Evolutionary conservation across 2,888 invertebrate genomes (phyloP), one percentile per base, ranked within the genome.

Genomic region (Thera obeliscata): DNA sequence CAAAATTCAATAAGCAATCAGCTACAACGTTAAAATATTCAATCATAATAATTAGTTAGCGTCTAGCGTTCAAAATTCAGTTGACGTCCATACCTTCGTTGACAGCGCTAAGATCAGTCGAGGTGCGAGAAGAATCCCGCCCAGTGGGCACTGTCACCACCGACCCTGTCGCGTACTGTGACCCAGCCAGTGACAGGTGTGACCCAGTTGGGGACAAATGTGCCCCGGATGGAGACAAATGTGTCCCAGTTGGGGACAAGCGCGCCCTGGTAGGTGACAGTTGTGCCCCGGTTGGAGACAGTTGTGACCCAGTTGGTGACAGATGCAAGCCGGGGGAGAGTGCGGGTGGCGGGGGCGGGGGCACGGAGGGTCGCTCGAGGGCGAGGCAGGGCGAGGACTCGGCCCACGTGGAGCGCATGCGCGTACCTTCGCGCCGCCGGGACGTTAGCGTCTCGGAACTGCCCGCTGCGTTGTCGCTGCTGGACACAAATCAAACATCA

Each of bases 1-100:
- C 43, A 9, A 46, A 7, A 49, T 56, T 58, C 33, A 36, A 35
- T 60, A 55, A 57, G 49, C 52, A 57, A 36, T 41, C 46, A 65
- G 49, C 67, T 67, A 60, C 63, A 48, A 50, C 49, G 59, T 59
- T 63, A 62, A 56, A 66, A 62, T 62, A 56, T 55, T 48, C 9
- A 8, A 4, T 35, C n/a, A 56, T 61, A 49, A 61, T 55, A 52
- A 61, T 66, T 70, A 69, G 56, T 67, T 63, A 70, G 43, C 43
- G 9, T 62, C 69, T 48, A 58, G 57, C 46, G 12, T 41, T 43
- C 1, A 43, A 62, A 56, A 22, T 38, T 78, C 89, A 89, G 89
- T 87, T 87, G 88, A 89, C 90, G 88, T 78, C 90, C 82, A 87
- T 83, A 93, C 93, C 93, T 93, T 93, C 93, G 84, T 93, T 90